Base-by-base conservation (phyloP, 2,113 vertebrate genomes). In the Vimba vimba region DNA sequence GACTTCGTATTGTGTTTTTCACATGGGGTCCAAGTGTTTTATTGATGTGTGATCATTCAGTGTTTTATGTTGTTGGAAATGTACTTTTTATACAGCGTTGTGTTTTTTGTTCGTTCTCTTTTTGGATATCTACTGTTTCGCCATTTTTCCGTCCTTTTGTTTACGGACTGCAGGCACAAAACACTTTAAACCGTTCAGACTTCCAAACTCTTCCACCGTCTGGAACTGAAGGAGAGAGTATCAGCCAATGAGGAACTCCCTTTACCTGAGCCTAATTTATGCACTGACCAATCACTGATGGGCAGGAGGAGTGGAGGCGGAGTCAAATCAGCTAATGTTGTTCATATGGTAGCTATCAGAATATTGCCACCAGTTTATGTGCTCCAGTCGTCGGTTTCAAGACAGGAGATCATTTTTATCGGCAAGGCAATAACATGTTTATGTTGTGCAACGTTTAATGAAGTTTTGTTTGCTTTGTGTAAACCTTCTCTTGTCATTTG, bases 281-380 rank as follows among this genome's bases (percentile, higher is more conserved):
- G 94, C 94, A 95, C 95, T 96, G 96, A 96, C 94, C 94, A 95
- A 96, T 91, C 89, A 89, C 89, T 79, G 92, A 90, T 87, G 86
- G 52, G 83, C 27, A 25, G 52, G 33, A 60, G 47, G 82, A 66
- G 19, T 27, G 68, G 52, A 66, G 25, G 68, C 60, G 45, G 89
- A 89, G 88, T 91, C 82, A 88, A 39, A 52, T 91, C 88, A 85
- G 82, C 86, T 76, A 64, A 88, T 85, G 85, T 91, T 79, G 86
- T 90, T 90, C 91, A 84, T 93, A 88, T 87, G 84, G 89, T 89
- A 88, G 88, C 84, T 85, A 91, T 89, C 89, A 87, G 45, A 83
- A 89, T 88, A 86, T 94, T 93, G 95, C 93, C 89, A 93, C 94
- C 93, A 94, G 87, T 96, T 95, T 95, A 94, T 96, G 96, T 95